phyloP scores from a whole-genome alignment of 2,888 invertebrate species.

The Prosapia bicincta region DNA sequence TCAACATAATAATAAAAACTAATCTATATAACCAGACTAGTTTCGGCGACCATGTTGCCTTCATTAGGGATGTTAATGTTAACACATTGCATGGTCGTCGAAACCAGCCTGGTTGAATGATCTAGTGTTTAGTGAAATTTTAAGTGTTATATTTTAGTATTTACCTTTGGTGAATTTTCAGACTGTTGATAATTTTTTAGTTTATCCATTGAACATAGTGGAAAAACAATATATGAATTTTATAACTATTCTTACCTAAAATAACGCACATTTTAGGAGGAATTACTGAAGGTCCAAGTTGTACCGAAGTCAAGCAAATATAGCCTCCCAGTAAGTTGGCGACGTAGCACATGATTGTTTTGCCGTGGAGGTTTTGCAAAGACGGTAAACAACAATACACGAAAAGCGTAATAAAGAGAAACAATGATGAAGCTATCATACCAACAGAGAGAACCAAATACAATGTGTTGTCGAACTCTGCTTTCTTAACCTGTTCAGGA shows the following conservation, averaged over 20 bases:
- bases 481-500: not conserved
- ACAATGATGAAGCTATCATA: slow-evolving; percentile 43
- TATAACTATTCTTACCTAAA: slow-evolving; percentile 50
- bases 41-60: no score
- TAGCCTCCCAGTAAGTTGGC: slow-evolving; percentile 62
- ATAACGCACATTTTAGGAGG: slow-evolving; percentile 48
- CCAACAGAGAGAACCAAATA: slow-evolving; percentile 40
- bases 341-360: slow-evolving; percentile 68
- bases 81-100: no score
- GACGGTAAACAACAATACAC: slow-evolving; percentile 64
- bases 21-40: no score
- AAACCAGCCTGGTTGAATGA: no score
- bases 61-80: no score
- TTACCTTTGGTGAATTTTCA: no score
- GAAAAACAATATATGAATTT: no score
- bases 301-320: slow-evolving; percentile 27
- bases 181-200: no score
- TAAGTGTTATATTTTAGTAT: no score
- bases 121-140: no score
- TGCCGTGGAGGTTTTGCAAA: slow-evolving; percentile 68
- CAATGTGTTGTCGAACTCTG: not conserved
- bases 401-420: slow-evolving; percentile 60
- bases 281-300: not conserved
- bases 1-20: no score
- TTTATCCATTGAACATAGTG: no score